phyloP scores from a whole-genome alignment of 2,888 invertebrate genomes.

The Osmoderma eremita region DNA sequence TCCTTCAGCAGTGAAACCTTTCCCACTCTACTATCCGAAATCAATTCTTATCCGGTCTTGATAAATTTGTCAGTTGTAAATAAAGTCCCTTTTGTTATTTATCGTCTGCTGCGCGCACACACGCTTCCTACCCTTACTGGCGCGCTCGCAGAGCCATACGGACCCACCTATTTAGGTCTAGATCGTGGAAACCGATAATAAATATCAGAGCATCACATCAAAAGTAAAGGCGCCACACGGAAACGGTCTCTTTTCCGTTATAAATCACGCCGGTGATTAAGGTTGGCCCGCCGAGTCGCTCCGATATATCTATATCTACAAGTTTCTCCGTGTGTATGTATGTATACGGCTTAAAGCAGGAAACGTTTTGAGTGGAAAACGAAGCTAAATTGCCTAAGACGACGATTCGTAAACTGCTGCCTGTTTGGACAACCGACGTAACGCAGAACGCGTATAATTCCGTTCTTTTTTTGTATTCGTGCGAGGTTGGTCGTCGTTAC shows the following conservation, averaged over 20 bases:
- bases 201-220: conserved; percentile 36
- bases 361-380: conserved; percentile 18
- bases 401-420: conserved; percentile 31
- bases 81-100: conserved; percentile 38
- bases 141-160: background rate
- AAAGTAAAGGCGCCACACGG: conserved; percentile 45
- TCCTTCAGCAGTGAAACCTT: conserved; percentile 10
- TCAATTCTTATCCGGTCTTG: conserved; percentile 36
- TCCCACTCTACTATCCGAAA: conserved; percentile 22
- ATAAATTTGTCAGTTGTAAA: conserved; percentile 37
- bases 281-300: conserved; percentile 41
- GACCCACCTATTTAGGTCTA: conserved; percentile 38
- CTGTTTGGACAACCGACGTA: background rate
- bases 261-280: conserved; percentile 47
- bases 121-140: conserved; percentile 4
- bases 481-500: background rate
- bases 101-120: conserved; percentile 25
- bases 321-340: background rate
- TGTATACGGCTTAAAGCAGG: conserved; percentile 4
- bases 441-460: conserved; percentile 2
- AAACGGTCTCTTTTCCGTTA: conserved; percentile 44
- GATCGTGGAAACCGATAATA: conserved; percentile 40
- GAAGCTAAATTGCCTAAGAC: conserved; percentile 29
- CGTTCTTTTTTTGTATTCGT: background rate
- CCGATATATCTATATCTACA: conserved; percentile 29